Percentiles rank a stretch among this genome's conserved stretches.
These are phyloP conservation scores for Hydropsyche betteni DNA, from an alignment of 2,888 invertebrate genomes.

Conservation along the genomic window DNA sequence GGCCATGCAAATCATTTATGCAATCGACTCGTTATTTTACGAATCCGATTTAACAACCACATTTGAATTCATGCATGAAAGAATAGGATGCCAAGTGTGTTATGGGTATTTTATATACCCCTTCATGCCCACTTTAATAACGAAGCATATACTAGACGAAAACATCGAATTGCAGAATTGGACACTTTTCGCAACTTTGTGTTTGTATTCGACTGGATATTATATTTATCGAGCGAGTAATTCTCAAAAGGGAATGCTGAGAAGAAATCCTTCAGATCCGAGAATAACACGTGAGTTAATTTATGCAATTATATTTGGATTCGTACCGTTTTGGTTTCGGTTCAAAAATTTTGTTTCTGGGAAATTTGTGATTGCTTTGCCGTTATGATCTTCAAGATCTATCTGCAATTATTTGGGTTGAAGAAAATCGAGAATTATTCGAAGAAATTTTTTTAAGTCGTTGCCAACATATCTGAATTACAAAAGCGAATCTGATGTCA, in stretches of 20 bases:
- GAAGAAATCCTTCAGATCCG: conserved; percentile 78
- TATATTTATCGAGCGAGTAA: conserved; percentile 77
- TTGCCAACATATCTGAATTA: no score
- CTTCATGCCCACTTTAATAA: conserved; percentile 73
- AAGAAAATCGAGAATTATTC: conserved; percentile 51
- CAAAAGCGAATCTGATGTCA: no score
- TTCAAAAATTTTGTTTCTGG: no score
- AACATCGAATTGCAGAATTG: conserved; percentile 66
- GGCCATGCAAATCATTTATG: conserved; percentile 67
- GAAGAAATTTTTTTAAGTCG: no score
- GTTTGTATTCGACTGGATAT: conserved; percentile 72
- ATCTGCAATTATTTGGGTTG: no score
- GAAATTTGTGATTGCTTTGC: no score
- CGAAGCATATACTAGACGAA: conserved; percentile 75
- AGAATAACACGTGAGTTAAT: conserved; percentile 72
- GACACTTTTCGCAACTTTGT: conserved; percentile 62
- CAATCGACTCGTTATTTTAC: conserved; percentile 69
- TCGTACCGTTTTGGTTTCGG: no score
- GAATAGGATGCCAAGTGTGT: conserved; percentile 79
- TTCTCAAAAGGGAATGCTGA: conserved; percentile 82
- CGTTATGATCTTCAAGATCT: no score
- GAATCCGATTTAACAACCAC: conserved; percentile 72
- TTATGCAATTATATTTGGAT: no score
- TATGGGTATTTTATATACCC: conserved; percentile 79
- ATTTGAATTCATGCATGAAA: conserved; percentile 78